Percentiles rank a stretch among this genome's conserved stretches.
Evolutionary conservation across 2,797 vertebrate genomes (phyloP).

Genomic region (Scolopax rusticola): DNA sequence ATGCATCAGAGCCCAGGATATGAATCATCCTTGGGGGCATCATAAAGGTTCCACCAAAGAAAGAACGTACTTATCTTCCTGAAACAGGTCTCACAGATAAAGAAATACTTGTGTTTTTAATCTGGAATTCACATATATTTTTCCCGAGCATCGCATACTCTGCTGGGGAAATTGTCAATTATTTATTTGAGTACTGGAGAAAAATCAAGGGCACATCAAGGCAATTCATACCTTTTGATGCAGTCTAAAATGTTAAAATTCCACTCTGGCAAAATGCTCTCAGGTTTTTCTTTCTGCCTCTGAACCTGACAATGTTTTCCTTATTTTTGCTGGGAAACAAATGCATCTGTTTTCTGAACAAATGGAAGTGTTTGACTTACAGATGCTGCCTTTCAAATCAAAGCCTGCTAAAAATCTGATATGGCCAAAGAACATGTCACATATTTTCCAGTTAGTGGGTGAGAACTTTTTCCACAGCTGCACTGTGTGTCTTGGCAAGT

Average conservation of each 20-base stretch:
- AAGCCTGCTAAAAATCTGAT: slow-evolving; percentile 16
- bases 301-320: slow-evolving; percentile 37
- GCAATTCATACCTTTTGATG: background rate
- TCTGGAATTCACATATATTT: slow-evolving; percentile 7
- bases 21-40: background rate
- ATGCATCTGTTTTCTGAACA: slow-evolving; percentile 33
- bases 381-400: slow-evolving; percentile 42
- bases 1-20: background rate
- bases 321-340: background rate
- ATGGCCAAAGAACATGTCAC: background rate
- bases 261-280: background rate
- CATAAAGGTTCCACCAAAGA: background rate
- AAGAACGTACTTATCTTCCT: background rate
- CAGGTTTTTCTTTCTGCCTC: background rate
- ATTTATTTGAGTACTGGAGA: slow-evolving; percentile 32
- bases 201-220: slow-evolving; percentile 42
- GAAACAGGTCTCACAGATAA: background rate
- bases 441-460: slow-evolving; percentile 4
- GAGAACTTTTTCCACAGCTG: background rate
- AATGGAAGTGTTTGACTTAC: slow-evolving; percentile 33
- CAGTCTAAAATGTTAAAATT: slow-evolving; percentile 35
- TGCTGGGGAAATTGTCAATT: slow-evolving; percentile 25
- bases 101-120: slow-evolving; percentile 27
- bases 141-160: background rate
- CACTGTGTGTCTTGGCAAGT: slow-evolving; percentile 10